Conservation (phyloP, 1,140 invertebrate species). For the Tachypleus tridentatus region DNA sequence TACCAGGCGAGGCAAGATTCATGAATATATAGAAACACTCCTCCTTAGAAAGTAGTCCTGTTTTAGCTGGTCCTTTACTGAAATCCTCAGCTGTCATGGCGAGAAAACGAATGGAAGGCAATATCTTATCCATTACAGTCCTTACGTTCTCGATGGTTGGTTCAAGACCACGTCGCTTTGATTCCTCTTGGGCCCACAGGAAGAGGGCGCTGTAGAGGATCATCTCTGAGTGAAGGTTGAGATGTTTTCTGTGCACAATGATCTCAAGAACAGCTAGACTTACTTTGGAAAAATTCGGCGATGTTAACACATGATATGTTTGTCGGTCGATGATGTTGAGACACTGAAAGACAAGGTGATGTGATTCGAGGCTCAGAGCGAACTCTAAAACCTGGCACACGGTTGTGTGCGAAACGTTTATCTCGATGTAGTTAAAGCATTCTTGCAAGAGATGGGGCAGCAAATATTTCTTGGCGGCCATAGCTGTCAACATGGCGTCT, state of each 20-base stretch:
- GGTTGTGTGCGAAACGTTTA: slow-evolving; percentile 25
- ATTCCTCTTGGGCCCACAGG: slow-evolving; percentile 27
- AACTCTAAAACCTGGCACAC: slow-evolving; percentile 29
- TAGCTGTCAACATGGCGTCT: slow-evolving; percentile 29
- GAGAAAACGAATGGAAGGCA: slow-evolving; percentile 23
- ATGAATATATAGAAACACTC: slow-evolving; percentile 28
- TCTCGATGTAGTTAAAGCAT: slow-evolving; percentile 26
- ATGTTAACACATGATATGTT: slow-evolving; percentile 27
- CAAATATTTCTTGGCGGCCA: slow-evolving; percentile 28
- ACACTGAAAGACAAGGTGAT: slow-evolving; percentile 26
- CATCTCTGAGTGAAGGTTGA: slow-evolving; percentile 28
- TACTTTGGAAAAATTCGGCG: slow-evolving; percentile 13
- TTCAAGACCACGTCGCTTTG: slow-evolving; percentile 18
- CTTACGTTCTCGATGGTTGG: slow-evolving; percentile 14
- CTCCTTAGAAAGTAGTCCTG: slow-evolving; percentile 20
- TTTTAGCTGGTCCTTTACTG: slow-evolving; percentile 20
- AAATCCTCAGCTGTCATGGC: slow-evolving; percentile 28
- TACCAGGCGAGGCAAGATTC: slow-evolving; percentile 27
- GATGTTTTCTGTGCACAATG: slow-evolving; percentile 23
- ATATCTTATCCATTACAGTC: slow-evolving; percentile 8
- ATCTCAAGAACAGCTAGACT: slow-evolving; percentile 25
- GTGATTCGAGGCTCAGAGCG: slow-evolving; percentile 25
- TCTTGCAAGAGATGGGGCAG: slow-evolving; percentile 27
- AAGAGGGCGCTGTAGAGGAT: slow-evolving; percentile 25
- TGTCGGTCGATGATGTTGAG: slow-evolving; percentile 29